Evolutionary conservation across 2,113 vertebrate species (phyloP).

Genomic region (Atractosteus spatula): DNA sequence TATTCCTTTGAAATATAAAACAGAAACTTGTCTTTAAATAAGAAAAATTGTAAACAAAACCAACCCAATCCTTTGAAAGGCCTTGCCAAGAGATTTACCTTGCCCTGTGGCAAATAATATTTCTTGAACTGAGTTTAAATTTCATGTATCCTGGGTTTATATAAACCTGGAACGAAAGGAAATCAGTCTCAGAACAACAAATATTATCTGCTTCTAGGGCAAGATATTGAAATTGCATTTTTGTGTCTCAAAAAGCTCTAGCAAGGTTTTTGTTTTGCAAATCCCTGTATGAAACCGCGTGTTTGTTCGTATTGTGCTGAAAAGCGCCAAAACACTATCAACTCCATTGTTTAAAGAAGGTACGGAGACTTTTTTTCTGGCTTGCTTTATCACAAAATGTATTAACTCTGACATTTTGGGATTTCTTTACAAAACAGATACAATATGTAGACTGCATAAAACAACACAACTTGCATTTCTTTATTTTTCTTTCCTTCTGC

Average conservation of each 20-base stretch:
- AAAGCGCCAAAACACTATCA: constrained; percentile 28
- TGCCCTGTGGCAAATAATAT: constrained; percentile 77
- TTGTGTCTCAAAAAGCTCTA: constrained; percentile 67
- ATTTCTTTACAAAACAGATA: no score
- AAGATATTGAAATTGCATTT: constrained; percentile 75
- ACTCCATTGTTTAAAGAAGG: neutral
- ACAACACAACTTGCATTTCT: no score
- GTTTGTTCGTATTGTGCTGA: constrained; percentile 52
- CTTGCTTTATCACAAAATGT: no score
- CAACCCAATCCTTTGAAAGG: constrained; percentile 75
- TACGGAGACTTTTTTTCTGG: neutral
- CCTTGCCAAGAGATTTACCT: constrained; percentile 76
- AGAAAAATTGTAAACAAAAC: constrained; percentile 80
- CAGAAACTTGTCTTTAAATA: constrained; percentile 76
- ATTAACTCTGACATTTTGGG: no score
- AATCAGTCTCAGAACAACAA: constrained; percentile 69
- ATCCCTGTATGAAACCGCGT: constrained; percentile 62
- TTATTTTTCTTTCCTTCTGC: no score
- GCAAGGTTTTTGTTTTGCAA: constrained; percentile 56
- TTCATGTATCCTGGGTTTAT: constrained; percentile 78
- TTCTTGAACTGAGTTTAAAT: constrained; percentile 78
- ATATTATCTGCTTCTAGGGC: constrained; percentile 73
- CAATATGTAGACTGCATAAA: no score
- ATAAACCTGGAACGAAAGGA: constrained; percentile 75
- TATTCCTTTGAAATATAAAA: constrained; percentile 72